These are phyloP conservation scores for Trichonephila clavata DNA, from an alignment of 1,140 invertebrate species.

Conservation along the genomic window DNA sequence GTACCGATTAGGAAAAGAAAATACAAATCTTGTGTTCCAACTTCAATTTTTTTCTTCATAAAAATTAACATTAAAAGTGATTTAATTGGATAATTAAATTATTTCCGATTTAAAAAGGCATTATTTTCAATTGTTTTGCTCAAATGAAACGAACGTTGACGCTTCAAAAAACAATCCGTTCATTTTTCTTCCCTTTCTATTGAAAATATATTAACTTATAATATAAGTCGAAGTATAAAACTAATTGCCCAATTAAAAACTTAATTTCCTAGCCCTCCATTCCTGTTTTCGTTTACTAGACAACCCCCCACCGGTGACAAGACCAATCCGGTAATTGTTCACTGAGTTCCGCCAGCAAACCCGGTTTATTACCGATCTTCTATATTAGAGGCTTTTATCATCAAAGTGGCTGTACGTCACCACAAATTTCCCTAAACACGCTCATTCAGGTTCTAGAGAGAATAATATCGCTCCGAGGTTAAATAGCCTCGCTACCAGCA, in stretches of 20 bases:
- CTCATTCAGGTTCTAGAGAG: slow-evolving; percentile 66
- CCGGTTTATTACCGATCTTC: slow-evolving; percentile 44
- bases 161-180: too few species aligned
- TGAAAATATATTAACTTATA: too few species aligned
- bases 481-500: slow-evolving; percentile 65
- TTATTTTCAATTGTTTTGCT: too few species aligned
- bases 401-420: slow-evolving; percentile 59
- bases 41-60: too few species aligned
- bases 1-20: too few species aligned
- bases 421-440: slow-evolving; percentile 75
- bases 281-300: slow-evolving; percentile 30
- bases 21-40: too few species aligned
- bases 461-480: slow-evolving; percentile 64
- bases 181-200: too few species aligned
- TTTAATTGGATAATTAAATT: too few species aligned
- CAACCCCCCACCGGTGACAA: slow-evolving; percentile 28
- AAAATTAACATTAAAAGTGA: too few species aligned
- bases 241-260: slow-evolving; percentile 35
- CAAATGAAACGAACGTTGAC: too few species aligned
- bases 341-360: background rate
- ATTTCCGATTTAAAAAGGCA: too few species aligned
- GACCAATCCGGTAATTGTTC: slow-evolving; percentile 47
- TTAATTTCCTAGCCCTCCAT: slow-evolving; percentile 14
- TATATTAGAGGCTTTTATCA: slow-evolving; percentile 66
- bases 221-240: background rate